Conservation (phyloP, 2,797 vertebrate genomes). For the Acanthiza pusilla region DNA sequence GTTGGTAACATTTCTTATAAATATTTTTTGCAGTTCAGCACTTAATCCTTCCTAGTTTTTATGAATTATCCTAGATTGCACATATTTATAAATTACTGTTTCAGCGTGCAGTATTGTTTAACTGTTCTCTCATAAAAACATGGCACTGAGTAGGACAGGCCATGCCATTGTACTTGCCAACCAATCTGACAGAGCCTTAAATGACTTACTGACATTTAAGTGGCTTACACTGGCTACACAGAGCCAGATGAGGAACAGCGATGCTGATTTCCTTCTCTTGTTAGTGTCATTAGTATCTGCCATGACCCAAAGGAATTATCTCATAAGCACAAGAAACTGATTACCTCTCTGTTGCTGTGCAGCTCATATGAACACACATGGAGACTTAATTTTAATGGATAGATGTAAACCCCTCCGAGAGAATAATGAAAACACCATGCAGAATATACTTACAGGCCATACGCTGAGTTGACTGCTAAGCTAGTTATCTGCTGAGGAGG, state of each 20-base stretch:
- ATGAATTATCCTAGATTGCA: not conserved
- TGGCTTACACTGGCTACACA: not conserved
- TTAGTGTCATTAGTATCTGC: not conserved
- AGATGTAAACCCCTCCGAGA: not conserved
- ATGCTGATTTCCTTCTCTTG: not conserved
- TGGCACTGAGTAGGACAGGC: not conserved
- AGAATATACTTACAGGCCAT: conserved; percentile 87
- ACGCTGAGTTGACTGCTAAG: conserved; percentile 92
- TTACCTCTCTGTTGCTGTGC: not conserved
- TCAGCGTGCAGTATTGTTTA: not conserved
- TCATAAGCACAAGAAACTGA: not conserved
- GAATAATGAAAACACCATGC: not conserved
- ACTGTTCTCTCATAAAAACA: not conserved
- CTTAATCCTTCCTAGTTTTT: not conserved
- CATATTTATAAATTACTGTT: not conserved
- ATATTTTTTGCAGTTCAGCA: not conserved
- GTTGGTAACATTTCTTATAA: not conserved
- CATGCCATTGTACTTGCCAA: not conserved
- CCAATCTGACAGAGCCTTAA: not conserved
- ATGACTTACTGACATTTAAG: not conserved
- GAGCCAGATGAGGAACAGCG: not conserved
- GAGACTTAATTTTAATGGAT: not conserved
- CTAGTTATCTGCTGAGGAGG: conserved; percentile 97
- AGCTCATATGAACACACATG: not conserved
- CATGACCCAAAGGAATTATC: not conserved